Conservation (phyloP, 2,113 vertebrate species). For the Alectura lathami region DNA sequence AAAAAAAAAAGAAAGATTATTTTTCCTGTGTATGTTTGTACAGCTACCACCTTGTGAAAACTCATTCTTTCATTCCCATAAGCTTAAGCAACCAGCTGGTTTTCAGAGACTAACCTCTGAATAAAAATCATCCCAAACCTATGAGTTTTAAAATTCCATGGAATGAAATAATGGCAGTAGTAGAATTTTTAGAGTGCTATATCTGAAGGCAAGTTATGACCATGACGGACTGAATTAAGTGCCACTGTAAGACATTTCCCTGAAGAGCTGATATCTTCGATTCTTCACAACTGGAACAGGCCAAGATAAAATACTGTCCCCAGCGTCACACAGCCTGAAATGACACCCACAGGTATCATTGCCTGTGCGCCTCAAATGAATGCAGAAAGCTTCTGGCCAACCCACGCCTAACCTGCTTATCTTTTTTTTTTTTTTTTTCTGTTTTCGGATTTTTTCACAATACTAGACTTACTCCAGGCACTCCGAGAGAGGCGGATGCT, state of each 20-base stretch:
- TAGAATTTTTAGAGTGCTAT: not conserved
- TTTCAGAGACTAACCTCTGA: not conserved
- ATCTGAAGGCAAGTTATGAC: not conserved
- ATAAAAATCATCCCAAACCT: not conserved
- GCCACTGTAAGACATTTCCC: not conserved
- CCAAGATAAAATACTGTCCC: not conserved
- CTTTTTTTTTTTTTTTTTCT: not conserved
- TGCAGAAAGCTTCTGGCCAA: not conserved
- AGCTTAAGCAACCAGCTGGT: not conserved
- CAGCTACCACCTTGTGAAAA: not conserved
- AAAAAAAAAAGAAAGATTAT: not conserved
- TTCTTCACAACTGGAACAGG: not conserved
- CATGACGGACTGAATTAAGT: not conserved
- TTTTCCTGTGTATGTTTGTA: not conserved
- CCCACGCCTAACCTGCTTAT: not conserved
- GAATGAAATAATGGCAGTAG: not conserved
- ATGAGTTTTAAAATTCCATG: not conserved
- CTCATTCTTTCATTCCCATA: not conserved
- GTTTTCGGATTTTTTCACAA: not conserved
- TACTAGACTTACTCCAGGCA: not conserved
- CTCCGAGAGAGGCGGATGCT: not conserved
- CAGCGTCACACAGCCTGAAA: not conserved
- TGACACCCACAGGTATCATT: not conserved
- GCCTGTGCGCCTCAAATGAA: not conserved
- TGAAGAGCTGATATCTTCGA: not conserved